Evolutionary conservation across 2,888 invertebrate species (phyloP).

Genomic region (Ctena decussata): DNA sequence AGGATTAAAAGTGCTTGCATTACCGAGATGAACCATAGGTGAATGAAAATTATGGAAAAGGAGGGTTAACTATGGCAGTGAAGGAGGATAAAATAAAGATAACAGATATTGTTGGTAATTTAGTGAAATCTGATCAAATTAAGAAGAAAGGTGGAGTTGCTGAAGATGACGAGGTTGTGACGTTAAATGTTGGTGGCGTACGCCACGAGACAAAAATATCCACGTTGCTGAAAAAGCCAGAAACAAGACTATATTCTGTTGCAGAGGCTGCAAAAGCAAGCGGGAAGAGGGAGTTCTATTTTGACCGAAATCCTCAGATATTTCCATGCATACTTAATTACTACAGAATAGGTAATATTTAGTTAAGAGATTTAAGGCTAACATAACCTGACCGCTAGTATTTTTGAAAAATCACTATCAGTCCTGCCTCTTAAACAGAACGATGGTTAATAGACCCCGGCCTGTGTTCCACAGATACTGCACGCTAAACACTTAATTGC

Average conservation of each 20-base stretch:
- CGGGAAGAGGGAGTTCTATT: conserved; percentile 72
- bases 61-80: neutral
- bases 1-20: no score
- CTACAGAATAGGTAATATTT: conserved; percentile 63
- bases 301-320: conserved; percentile 73
- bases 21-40: no score
- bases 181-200: conserved; percentile 69
- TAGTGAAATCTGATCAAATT: conserved; percentile 55
- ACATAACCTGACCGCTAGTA: no score
- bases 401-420: no score
- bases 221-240: conserved; percentile 67
- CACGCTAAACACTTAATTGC: no score
- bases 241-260: conserved; percentile 64
- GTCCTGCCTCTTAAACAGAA: no score
- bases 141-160: conserved; percentile 18
- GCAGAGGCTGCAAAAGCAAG: conserved; percentile 68
- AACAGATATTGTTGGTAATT: conserved; percentile 53
- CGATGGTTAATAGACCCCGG: no score
- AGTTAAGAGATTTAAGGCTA: no score
- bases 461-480: no score
- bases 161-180: conserved; percentile 64
- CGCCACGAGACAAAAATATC: conserved; percentile 68
- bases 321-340: conserved; percentile 75
- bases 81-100: conserved; percentile 31
- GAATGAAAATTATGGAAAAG: neutral